Evolutionary conservation across 2,888 invertebrate species (phyloP).

Genomic region (Hydroisotoma schaefferi): DNA sequence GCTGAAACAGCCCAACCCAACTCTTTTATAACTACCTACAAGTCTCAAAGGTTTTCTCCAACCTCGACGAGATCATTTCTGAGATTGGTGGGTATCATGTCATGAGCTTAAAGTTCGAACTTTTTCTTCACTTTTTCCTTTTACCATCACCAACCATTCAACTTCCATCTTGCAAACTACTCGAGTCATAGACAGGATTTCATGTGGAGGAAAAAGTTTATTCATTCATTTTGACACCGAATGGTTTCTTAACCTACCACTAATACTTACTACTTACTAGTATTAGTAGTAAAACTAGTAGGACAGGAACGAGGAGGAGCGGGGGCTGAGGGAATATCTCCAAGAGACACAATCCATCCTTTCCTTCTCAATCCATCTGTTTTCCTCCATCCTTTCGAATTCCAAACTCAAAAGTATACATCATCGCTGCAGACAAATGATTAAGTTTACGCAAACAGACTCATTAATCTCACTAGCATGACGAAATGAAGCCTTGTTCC

Average conservation of each 20-base stretch:
- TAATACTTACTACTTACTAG: not conserved
- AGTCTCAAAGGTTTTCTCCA: not conserved
- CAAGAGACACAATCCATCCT: not conserved
- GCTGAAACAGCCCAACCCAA: not conserved
- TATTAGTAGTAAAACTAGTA: not conserved
- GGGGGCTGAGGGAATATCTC: slow-evolving; percentile 2
- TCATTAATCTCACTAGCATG: no score
- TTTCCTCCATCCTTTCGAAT: not conserved
- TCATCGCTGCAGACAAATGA: not conserved
- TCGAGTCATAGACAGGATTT: no score
- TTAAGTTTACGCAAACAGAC: slow-evolving; percentile 1
- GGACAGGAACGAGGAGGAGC: not conserved
- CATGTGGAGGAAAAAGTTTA: slow-evolving; percentile 1
- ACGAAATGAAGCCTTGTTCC: no score
- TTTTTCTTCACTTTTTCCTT: not conserved
- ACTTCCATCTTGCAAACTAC: not conserved
- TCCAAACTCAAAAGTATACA: not conserved
- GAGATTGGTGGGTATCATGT: slow-evolving; percentile 13
- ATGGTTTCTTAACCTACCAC: not conserved
- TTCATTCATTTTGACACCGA: slow-evolving; percentile 10
- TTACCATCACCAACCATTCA: no score
- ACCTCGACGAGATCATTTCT: slow-evolving; percentile 10
- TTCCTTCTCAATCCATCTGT: not conserved
- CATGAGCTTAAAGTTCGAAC: not conserved
- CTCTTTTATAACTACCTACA: no score